A percentile compares a stretch with the other conserved stretches of the same genome.
These are phyloP conservation scores for Pilophorus perplexus DNA, from an alignment of 2,888 invertebrate species.

Conservation along the genomic window DNA sequence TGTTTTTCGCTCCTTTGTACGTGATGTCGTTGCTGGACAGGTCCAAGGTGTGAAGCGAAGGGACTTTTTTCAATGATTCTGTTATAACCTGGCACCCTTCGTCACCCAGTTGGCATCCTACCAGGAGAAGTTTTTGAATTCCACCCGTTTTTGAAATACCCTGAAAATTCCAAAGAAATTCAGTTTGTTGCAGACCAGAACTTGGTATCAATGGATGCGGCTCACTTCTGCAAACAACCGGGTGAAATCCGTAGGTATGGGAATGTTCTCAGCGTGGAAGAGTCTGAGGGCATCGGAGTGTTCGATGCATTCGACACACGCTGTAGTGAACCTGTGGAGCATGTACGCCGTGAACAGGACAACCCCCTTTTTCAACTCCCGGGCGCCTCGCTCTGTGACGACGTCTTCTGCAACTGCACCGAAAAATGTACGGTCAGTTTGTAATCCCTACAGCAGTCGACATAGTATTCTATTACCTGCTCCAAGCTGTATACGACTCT, in stretches of 20 bases:
- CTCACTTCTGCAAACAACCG: too few species aligned
- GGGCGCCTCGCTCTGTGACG: constrained; percentile 62
- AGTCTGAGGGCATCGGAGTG: constrained; percentile 62
- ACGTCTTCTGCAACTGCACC: constrained; percentile 49
- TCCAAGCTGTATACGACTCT: constrained; percentile 25
- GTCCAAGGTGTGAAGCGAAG: constrained; percentile 67
- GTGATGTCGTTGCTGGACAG: constrained; percentile 68
- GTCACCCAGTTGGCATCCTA: constrained; percentile 68
- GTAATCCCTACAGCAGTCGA: neutral
- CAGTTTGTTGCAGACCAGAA: too few species aligned
- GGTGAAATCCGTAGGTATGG: constrained; percentile 67
- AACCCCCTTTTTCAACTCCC: constrained; percentile 62
- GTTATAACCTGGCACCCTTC: constrained; percentile 70
- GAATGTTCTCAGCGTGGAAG: constrained; percentile 69
- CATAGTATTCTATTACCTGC: neutral
- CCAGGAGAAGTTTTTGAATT: constrained; percentile 66
- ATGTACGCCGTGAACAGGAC: constrained; percentile 69
- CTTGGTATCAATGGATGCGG: too few species aligned
- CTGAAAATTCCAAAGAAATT: too few species aligned
- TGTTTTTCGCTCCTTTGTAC: constrained; percentile 60
- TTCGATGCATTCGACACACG: constrained; percentile 62
- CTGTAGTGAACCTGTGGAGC: constrained; percentile 64
- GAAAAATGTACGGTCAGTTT: neutral
- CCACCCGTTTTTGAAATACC: constrained; percentile 63
- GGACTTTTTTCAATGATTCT: constrained; percentile 63